phyloP scores from a whole-genome alignment of 1,140 invertebrate genomes.

The Ridgeia piscesae region DNA sequence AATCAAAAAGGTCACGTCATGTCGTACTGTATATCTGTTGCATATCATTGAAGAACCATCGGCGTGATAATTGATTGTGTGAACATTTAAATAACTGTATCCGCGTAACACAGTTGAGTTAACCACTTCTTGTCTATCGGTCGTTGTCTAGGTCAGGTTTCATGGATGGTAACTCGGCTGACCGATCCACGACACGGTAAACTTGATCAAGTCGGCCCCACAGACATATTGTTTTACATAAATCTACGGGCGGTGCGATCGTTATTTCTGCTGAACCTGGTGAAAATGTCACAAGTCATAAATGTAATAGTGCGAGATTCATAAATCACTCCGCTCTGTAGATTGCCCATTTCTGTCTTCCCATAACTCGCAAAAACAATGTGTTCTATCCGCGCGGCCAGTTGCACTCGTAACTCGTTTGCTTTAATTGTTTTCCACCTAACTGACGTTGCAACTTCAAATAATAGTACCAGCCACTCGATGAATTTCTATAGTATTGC shows the following conservation, averaged over 20 bases:
- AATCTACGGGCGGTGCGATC: not conserved
- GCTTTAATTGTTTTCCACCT: not conserved
- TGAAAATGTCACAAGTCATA: not conserved
- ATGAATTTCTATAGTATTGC: too few relatives aligned
- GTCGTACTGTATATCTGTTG: not conserved
- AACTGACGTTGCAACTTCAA: not conserved
- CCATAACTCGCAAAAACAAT: not conserved
- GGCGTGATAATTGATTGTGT: too few relatives aligned
- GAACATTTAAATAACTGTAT: too few relatives aligned
- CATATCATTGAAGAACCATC: not conserved
- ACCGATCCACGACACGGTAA: not conserved
- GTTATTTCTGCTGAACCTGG: not conserved
- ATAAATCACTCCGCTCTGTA: not conserved
- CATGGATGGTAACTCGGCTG: too few relatives aligned
- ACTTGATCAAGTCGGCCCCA: not conserved
- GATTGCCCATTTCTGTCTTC: not conserved
- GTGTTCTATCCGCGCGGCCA: not conserved
- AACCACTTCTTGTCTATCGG: too few relatives aligned
- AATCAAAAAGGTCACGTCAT: not conserved
- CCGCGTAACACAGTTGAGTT: too few relatives aligned
- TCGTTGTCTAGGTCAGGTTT: too few relatives aligned
- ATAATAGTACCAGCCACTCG: too few relatives aligned
- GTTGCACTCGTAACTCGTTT: not conserved
- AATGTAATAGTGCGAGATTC: not conserved
- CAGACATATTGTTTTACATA: not conserved